phyloP scores from a whole-genome alignment of 2,888 invertebrate species.

The Thymelicus lineola region DNA sequence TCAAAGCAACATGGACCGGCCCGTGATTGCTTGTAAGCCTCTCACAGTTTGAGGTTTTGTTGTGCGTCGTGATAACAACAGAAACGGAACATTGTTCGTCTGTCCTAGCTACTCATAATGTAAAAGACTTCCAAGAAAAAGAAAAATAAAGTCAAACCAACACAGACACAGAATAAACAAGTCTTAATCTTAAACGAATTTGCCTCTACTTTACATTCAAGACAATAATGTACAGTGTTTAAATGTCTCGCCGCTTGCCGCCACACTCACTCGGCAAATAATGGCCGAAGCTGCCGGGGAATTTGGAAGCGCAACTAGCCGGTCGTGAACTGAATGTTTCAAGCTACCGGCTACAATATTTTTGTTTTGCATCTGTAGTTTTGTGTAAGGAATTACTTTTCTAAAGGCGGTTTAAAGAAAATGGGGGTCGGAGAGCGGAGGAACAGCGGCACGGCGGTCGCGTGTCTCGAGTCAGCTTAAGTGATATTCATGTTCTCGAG shows the following conservation, averaged over 20 bases:
- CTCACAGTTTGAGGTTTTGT: not conserved
- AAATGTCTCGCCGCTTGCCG: constrained; percentile 18
- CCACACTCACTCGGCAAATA: constrained; percentile 31
- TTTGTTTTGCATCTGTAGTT: constrained; percentile 15
- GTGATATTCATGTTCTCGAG: constrained; percentile 35
- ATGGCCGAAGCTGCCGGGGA: constrained; percentile 22
- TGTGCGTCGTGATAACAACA: not conserved
- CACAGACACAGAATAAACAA: constrained; percentile 1
- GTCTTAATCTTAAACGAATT: constrained; percentile 25
- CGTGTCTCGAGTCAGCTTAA: constrained; percentile 34
- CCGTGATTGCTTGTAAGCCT: constrained; percentile 24
- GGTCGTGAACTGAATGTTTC: constrained; percentile 23
- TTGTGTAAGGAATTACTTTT: not conserved
- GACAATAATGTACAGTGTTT: constrained; percentile 29
- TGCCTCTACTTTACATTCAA: constrained; percentile 24
- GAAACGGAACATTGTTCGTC: not conserved
- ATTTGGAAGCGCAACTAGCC: constrained; percentile 18
- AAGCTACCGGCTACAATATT: constrained; percentile 22
- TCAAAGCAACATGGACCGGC: constrained; percentile 31
- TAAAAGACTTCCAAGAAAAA: not conserved
- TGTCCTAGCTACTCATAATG: not conserved
- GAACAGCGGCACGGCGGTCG: constrained; percentile 7
- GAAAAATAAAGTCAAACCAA: constrained; percentile 4
- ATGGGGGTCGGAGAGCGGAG: constrained; percentile 9
- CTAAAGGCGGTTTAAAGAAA: constrained; percentile 16